phyloP scores from a whole-genome alignment of 2,113 vertebrate genomes.

The Carlito syrichta region DNA sequence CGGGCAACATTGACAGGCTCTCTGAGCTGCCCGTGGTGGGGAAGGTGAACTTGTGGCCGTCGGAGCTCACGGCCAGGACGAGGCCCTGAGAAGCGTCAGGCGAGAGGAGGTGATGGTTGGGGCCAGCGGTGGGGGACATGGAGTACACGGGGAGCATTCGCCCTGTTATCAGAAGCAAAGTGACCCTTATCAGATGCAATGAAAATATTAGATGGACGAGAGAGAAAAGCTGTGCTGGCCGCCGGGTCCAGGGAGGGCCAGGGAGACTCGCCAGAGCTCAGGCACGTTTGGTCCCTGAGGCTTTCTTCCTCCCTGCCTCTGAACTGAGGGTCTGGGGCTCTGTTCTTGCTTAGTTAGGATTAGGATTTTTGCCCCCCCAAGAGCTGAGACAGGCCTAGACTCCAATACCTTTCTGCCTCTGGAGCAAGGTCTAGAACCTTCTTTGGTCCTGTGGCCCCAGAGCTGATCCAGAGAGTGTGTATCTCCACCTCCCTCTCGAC shows the following conservation, averaged over 20 bases:
- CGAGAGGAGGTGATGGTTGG: constrained; percentile 95
- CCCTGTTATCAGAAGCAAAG: constrained; percentile 2
- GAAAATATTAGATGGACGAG: neutral
- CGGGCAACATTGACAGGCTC: constrained; percentile 92
- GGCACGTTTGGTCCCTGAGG: accelerated
- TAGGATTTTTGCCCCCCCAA: neutral
- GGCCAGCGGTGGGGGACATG: constrained; percentile 95
- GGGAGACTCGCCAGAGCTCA: neutral
- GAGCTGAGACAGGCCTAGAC: accelerated
- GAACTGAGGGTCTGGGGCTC: neutral
- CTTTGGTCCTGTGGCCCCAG: neutral
- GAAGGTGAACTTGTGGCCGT: constrained; percentile 98
- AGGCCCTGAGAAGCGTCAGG: constrained; percentile 93
- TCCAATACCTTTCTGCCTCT: neutral
- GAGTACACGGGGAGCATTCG: constrained; percentile 86
- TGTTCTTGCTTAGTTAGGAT: neutral
- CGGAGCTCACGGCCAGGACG: constrained; percentile 93
- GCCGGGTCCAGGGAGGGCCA: neutral
- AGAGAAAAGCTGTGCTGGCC: neutral
- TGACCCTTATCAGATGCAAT: neutral
- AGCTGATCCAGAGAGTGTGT: neutral
- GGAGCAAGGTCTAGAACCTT: neutral
- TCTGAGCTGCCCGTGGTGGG: constrained; percentile 90
- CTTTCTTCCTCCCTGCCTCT: neutral
- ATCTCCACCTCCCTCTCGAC: no score